Evolutionary conservation across 2,797 vertebrate genomes (phyloP), one percentile per base, ranked within the genome.

Genomic region (Lophius americanus): DNA sequence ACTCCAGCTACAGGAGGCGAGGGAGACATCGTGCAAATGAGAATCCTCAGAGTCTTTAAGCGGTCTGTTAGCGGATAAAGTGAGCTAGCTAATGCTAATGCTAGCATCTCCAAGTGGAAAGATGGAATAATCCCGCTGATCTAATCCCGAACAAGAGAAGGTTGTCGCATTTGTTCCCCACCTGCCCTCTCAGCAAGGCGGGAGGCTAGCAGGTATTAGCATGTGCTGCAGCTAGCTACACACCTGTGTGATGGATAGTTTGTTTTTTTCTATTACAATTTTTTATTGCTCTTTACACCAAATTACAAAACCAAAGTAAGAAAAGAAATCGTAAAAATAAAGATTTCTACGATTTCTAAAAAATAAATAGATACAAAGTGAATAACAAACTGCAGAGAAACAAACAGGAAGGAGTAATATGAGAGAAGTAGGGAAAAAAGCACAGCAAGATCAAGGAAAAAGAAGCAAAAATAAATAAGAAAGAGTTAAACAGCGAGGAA

Each of bases 101-200:
- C 85, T 87, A 92, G 86, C 84, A 82, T 85, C 89, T 88, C 79
- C 86, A 89, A 85, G 91, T 89, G 81, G 89, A 10, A 81, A 39
- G 76, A 60, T 38, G 60, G 83, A 84, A 85, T 77, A 86, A 85
- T 89, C 58, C 65, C 64, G 63, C 47, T 4, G 14, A 64, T 84
- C 78, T 63, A 75, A 75, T 68, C 10, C 12, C 5, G 11, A 78
- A 65, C 83, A 83, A 81, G 88, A 75, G 69, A 44, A 6, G 7
- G 47, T 62, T 39, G 38, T 64, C 49, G 55, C 64, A n/a, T 51
- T 23, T 56, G 33, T 68, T 78, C 81, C 68, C 74, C 91, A 92
- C 88, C 90, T 92, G 92, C 79, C 85, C 78, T 67, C 78, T 71
- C 78, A 5, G 35, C 2, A 3, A 10, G 35, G 51, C 9, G 35